Evolutionary conservation across 2,888 invertebrate species (phyloP), one percentile per base, ranked within the genome.

Genomic region (Campaea margaritaria): DNA sequence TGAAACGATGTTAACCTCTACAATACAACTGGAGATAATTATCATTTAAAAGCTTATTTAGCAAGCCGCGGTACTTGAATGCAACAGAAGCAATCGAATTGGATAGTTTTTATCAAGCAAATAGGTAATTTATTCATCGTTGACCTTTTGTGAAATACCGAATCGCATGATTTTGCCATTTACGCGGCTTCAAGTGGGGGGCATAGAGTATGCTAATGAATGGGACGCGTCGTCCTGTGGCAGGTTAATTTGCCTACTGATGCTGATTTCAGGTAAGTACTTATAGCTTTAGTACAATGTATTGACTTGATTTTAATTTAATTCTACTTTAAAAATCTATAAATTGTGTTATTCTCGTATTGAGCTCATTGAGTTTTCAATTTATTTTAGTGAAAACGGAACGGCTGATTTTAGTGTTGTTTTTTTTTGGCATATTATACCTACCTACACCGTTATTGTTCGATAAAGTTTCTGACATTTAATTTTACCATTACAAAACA

Each of bases 101-200:
- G 65, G 54, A 67, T 67, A 59, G 66, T 70, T 73, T 74, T 72
- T 74, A 72, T 68, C 67, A 41, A 12, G 28, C 13, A 47, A 54
- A 55, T 51, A 56, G 47, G 64, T 72, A 72, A 76, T 74, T 68
- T 74, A 74, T 76, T 73, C 74, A 71, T 72, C 66, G 65, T 58
- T 68, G 72, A 68, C 75, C 72, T 74, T 74, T 71, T 45, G 46
- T 59, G 58, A 59, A 58, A 59, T 63, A 53, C 58, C 56, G 58
- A 53, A 51, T 64, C 51, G 47, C 61, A 53, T 45, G 59, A 55
- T 47, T 43, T 52, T 61, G 55, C 55, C 60, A 51, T 61, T 55
- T 60, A 45, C 56, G 59, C 46, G n/a, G 49, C 27, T 31, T 21
- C 45, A n/a, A 52, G 53, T 50, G 27, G 38, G 51, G 48, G 42